Percentiles rank a stretch among this genome's conserved stretches.
Evolutionary conservation across 2,888 invertebrate genomes (phyloP).

Genomic region (Hydriomena furcata): DNA sequence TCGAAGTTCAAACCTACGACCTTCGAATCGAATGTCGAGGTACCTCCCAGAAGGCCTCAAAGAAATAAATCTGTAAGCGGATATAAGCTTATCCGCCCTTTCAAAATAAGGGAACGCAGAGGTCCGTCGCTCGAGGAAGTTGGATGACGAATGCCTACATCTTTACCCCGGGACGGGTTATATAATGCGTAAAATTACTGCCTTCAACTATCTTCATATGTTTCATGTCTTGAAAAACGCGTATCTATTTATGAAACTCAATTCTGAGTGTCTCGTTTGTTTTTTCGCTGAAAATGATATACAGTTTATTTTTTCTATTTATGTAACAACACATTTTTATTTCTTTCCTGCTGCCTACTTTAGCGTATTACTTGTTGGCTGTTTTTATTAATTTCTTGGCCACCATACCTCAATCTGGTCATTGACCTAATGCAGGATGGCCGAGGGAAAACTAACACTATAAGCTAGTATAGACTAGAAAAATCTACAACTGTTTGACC

Average conservation of each 20-base stretch:
- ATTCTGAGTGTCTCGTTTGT: conserved; percentile 35
- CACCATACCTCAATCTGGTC: no score
- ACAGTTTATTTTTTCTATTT: background rate
- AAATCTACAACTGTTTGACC: no score
- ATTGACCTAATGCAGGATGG: no score
- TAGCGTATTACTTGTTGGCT: no score
- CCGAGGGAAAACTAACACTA: no score
- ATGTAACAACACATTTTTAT: background rate
- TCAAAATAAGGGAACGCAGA: conserved; percentile 62
- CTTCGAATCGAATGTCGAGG: no score
- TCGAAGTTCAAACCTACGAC: no score
- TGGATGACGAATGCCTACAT: conserved; percentile 72
- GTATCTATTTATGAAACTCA: conserved; percentile 50
- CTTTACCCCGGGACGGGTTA: conserved; percentile 68
- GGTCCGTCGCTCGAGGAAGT: conserved; percentile 57
- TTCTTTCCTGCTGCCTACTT: background rate
- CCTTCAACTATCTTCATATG: conserved; percentile 68
- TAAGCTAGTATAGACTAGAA: no score
- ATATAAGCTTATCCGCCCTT: conserved; percentile 69
- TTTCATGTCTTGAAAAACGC: conserved; percentile 46
- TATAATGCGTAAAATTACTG: conserved; percentile 80
- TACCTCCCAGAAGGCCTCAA: no score
- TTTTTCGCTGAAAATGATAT: conserved; percentile 14
- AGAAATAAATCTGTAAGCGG: conserved; percentile 70
- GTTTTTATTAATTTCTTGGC: no score